Base-by-base conservation (phyloP, 2,888 invertebrate species). In the Latheticus oryzae region DNA sequence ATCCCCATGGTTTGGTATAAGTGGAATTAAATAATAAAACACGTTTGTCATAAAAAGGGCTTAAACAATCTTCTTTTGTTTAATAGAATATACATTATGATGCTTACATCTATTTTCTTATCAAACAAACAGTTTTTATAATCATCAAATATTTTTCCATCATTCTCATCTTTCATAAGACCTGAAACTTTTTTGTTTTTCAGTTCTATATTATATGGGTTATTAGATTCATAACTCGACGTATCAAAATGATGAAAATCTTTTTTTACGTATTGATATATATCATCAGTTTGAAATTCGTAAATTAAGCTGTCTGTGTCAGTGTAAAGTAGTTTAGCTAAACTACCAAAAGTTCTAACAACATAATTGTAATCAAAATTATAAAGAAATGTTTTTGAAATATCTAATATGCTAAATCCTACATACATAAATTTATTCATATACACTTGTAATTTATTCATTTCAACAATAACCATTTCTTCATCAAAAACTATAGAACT, bases 301-400 rank as follows among this genome's bases (percentile, higher is more conserved):
- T 57, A 59, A 9, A 59, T 52, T 5, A 63, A 24, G 7, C 26
- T 23, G 8, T 55, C 62, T 5, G 61, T 61, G 37, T 63, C 60
- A 1, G 50, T 50, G 19, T 61, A 61, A 1, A 38, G 26, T 7
- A 60, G 28, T 23, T 19, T 32, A 16, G n/a, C 13, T 2, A 9
- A 24, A 5, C n/a, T 24, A 8, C 9, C n/a, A 24, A 24, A 24
- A 2, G 24, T 24, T 24, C 9, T 24, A 24, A 24, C 9, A 24
- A 24, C 9, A 24, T 24, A 24, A 9, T 2, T 24, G 5, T 24
- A 24, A 24, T 24, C n/a, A 24, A 24, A 24, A 24, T 24, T n/a
- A 30, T 30, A 30, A 8, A 12, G 12, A 11, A 1, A 1, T n/a
- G n/a, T 30, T 30, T 30, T 30, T 30, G 30, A 30, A 11, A 30